Evolutionary conservation across 2,113 vertebrate species (phyloP).

Genomic region (Nibea albiflora): DNA sequence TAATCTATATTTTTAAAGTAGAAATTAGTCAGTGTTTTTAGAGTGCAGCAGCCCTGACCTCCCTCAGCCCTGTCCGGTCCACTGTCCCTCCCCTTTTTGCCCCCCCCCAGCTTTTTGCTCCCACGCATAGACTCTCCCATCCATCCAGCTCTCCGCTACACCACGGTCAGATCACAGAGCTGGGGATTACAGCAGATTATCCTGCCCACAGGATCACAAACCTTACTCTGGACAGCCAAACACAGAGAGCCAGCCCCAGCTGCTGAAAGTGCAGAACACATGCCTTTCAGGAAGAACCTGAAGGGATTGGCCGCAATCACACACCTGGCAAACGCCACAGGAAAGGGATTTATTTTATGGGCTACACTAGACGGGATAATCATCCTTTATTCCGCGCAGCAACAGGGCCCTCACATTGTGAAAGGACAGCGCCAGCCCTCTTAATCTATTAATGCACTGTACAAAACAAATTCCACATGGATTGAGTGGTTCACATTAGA

Average conservation of each 20-base stretch:
- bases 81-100: neutral
- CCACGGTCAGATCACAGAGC: constrained; percentile 70
- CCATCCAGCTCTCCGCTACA: constrained; percentile 37
- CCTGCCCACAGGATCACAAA: constrained; percentile 65
- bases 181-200: constrained; percentile 83
- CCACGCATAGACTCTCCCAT: constrained; percentile 32
- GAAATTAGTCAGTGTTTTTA: neutral
- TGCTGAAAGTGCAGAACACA: constrained; percentile 51
- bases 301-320: constrained; percentile 48
- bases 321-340: constrained; percentile 69
- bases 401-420: constrained; percentile 45
- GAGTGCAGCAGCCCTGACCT: constrained; percentile 10
- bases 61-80: neutral
- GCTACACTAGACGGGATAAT: constrained; percentile 53
- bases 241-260: constrained; percentile 39
- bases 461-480: constrained; percentile 46
- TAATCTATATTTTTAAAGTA: neutral
- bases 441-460: constrained; percentile 68
- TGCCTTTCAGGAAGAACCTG: constrained; percentile 66
- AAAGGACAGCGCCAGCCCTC: constrained; percentile 37
- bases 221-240: constrained; percentile 45
- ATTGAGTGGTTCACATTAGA: constrained; percentile 37
- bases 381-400: constrained; percentile 52
- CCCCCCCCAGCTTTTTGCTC: constrained; percentile 17
- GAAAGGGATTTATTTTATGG: constrained; percentile 65